A percentile compares a stretch with the other conserved stretches of the same genome.
phyloP scores from a whole-genome alignment of 2,888 invertebrate species.

The Drosophila macrospina region DNA sequence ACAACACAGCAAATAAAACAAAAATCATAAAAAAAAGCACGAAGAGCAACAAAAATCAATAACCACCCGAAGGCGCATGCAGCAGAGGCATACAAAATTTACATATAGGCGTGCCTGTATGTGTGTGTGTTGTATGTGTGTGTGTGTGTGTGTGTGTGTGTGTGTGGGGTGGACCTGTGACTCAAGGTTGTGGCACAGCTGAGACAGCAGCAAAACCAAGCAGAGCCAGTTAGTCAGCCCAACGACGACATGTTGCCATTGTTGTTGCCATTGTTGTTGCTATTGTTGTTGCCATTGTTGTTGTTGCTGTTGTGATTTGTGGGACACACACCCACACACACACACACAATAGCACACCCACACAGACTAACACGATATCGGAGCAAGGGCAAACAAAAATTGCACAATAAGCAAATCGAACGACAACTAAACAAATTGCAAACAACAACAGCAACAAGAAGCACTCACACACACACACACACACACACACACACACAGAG shows the following conservation, averaged over 20 bases:
- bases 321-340: conserved; percentile 18
- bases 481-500: background rate
- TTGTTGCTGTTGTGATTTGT: conserved; percentile 29
- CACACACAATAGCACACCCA: conserved; percentile 2
- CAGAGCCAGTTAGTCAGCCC: conserved; percentile 40
- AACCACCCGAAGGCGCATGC: conserved; percentile 65
- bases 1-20: no score
- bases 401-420: conserved; percentile 61
- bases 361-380: conserved; percentile 35
- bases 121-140: conserved; percentile 10
- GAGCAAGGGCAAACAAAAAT: conserved; percentile 66
- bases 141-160: conserved; percentile 24
- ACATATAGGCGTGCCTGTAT: conserved; percentile 21
- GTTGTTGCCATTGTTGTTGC: conserved; percentile 10
- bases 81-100: conserved; percentile 20
- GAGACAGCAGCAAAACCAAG: conserved; percentile 44
- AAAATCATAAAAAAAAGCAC: conserved; percentile 21
- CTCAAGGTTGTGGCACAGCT: conserved; percentile 64
- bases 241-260: conserved; percentile 8
- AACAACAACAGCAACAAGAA: conserved; percentile 13
- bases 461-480: background rate
- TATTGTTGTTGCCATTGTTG: conserved; percentile 11
- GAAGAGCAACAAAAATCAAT: conserved; percentile 71
- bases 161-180: conserved; percentile 30
- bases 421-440: conserved; percentile 52